Evolutionary conservation across 2,113 vertebrate species (phyloP).

Genomic region (Chrysochloris asiatica): DNA sequence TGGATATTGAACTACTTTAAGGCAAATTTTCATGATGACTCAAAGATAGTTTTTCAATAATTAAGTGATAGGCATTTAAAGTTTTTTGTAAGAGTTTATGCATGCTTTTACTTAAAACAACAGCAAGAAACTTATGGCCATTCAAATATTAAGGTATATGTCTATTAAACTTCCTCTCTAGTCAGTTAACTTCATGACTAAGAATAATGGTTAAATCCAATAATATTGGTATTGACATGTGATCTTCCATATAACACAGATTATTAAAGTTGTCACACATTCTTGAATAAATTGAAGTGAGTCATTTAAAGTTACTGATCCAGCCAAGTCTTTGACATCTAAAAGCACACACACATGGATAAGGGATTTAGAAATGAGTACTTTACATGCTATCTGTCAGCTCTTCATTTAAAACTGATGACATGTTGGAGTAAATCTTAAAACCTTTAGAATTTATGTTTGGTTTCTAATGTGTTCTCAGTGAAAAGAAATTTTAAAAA

Average conservation of each 20-base stretch:
- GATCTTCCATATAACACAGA: neutral
- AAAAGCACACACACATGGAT: slow-evolving; percentile 29
- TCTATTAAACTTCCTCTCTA: slow-evolving; percentile 1
- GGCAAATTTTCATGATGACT: neutral
- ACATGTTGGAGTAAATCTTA: slow-evolving; percentile 5
- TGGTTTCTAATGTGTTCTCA: neutral
- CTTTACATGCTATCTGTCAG: neutral
- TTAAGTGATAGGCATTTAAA: neutral
- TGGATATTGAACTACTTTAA: neutral
- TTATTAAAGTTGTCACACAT: neutral
- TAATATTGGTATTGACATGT: neutral
- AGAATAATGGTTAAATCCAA: neutral
- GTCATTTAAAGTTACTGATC: neutral
- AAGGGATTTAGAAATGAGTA: slow-evolving; percentile 10
- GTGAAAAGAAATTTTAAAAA: slow-evolving; percentile 28
- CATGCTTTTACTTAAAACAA: neutral
- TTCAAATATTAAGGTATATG: neutral
- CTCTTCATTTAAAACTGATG: neutral
- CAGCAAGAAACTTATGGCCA: neutral
- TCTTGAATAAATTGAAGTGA: neutral
- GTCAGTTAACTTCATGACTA: neutral
- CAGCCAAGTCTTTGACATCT: neutral
- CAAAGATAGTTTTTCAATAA: neutral
- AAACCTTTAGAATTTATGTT: neutral
- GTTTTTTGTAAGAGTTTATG: neutral